A percentile compares a stretch with the other conserved stretches of the same genome.
phyloP scores from a whole-genome alignment of 1,140 invertebrate species.

The Trachelipus rathkii region DNA sequence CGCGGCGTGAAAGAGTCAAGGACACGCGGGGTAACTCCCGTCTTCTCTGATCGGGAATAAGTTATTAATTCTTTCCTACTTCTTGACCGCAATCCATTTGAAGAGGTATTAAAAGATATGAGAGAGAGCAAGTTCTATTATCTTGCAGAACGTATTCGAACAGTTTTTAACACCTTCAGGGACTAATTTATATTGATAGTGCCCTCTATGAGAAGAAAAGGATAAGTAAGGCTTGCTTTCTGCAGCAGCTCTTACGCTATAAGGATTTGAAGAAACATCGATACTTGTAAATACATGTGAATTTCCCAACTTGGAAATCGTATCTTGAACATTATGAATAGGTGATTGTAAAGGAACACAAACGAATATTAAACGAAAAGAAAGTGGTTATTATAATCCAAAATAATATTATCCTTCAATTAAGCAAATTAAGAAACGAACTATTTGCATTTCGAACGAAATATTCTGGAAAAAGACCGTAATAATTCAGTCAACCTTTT shows the following conservation, averaged over 20 bases:
- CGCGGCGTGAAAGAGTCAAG: not conserved
- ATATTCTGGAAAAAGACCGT: not conserved
- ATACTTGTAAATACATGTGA: too few relatives aligned
- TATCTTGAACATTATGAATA: not conserved
- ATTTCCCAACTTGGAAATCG: too few relatives aligned
- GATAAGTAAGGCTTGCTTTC: too few relatives aligned
- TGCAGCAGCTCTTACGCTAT: too few relatives aligned
- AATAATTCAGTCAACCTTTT: not conserved
- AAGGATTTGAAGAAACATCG: too few relatives aligned
- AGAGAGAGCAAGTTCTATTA: not conserved
- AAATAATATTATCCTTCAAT: not conserved
- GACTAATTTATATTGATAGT: too few relatives aligned
- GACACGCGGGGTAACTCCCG: not conserved
- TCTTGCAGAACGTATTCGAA: too few relatives aligned
- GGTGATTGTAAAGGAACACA: not conserved
- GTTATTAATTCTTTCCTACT: not conserved
- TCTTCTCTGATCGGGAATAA: not conserved
- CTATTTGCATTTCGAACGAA: not conserved
- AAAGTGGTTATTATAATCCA: too few relatives aligned
- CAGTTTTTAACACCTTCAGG: not conserved
- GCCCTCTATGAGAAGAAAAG: too few relatives aligned
- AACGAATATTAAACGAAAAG: too few relatives aligned
- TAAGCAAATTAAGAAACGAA: not conserved
- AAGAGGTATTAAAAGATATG: not conserved
- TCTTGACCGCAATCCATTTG: not conserved